These are phyloP conservation scores for Lontra canadensis DNA, from an alignment of 2,113 vertebrate genomes.

Conservation along the genomic window DNA sequence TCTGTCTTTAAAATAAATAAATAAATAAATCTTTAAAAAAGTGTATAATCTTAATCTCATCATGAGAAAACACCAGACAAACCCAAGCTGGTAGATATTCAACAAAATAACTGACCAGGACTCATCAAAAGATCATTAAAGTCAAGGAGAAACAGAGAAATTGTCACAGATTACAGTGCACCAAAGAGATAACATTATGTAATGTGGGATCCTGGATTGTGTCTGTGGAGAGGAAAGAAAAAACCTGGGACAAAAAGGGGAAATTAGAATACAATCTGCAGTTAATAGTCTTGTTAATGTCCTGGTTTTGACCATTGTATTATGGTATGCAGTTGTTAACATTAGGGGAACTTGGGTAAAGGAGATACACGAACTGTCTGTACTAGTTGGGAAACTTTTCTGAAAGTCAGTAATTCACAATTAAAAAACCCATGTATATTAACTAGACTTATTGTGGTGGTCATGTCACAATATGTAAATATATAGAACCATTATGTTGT, in stretches of 20 bases:
- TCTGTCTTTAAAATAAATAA: neutral
- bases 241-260: neutral
- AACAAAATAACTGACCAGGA: neutral
- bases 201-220: neutral
- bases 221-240: neutral
- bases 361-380: neutral
- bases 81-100: accelerated
- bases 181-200: neutral
- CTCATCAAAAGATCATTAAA: neutral
- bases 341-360: neutral
- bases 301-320: neutral
- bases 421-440: neutral
- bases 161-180: neutral
- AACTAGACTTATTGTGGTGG: neutral
- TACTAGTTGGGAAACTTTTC: neutral
- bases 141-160: neutral
- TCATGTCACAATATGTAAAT: neutral
- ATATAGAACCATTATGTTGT: neutral
- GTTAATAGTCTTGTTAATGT: neutral
- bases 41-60: neutral
- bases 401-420: neutral
- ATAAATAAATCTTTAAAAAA: neutral
- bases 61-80: neutral
- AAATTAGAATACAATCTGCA: neutral
- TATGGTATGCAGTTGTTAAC: neutral